These are phyloP conservation scores for Oikopleura dioica DNA, from an alignment of 23 tunicate species.

Conservation along the genomic window DNA sequence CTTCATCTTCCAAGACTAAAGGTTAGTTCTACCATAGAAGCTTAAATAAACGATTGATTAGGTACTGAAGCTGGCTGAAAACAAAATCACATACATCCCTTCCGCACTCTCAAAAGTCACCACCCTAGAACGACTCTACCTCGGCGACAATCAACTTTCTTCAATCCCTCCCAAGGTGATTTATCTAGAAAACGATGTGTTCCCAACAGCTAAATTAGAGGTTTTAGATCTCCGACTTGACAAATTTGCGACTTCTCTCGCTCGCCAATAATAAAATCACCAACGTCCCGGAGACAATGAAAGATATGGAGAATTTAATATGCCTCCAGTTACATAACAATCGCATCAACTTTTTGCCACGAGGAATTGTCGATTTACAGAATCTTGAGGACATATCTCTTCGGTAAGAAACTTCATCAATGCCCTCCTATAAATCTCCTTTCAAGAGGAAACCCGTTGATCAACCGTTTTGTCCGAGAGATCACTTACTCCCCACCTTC, in stretches of 20 bases:
- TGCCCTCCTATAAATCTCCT: not conserved
- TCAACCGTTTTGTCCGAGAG: slow-evolving; percentile 28
- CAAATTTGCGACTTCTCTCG: not conserved
- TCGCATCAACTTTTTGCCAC: slow-evolving; percentile 19
- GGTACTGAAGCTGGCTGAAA: not conserved
- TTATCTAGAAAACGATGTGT: not conserved
- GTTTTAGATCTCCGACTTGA: not conserved
- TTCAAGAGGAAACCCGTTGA: slow-evolving; percentile 32
- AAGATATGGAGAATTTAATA: slow-evolving; percentile 16
- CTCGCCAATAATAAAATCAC: slow-evolving; percentile 7
- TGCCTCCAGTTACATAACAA: slow-evolving; percentile 33
- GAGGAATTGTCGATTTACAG: slow-evolving; percentile 23
- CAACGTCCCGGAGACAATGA: not conserved
- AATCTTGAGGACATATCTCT: slow-evolving; percentile 28
- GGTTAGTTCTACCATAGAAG: too few relatives aligned
- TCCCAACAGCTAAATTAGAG: not conserved
- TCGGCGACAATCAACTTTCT: not conserved
- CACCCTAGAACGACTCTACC: not conserved
- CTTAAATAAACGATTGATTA: too few relatives aligned
- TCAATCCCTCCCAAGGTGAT: slow-evolving; percentile 1
- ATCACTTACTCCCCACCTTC: slow-evolving; percentile 31
- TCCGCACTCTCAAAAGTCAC: not conserved
- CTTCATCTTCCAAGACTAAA: not conserved
- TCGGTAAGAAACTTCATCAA: not conserved
- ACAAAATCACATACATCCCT: not conserved